Base-by-base conservation (phyloP, 2,113 vertebrate genomes). In the Scortum barcoo region DNA sequence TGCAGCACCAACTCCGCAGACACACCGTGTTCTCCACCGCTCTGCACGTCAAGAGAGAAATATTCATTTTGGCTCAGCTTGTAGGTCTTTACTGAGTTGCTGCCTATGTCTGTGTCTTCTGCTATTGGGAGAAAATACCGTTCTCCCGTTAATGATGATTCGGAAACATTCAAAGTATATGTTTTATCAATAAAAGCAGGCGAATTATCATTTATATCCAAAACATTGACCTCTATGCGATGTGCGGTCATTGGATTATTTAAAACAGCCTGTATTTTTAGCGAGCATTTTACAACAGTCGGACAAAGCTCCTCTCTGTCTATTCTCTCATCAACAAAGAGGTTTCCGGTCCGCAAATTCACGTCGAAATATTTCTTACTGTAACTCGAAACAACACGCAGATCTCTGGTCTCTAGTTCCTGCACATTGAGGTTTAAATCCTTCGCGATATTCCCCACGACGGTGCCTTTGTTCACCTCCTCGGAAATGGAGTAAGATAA, bases 131-230 rank as follows among this genome's bases (percentile, higher is more conserved):
- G n/a, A n/a, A n/a, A n/a, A 51, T 90, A 87, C 3, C 86, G 69
- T 8, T 92, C 88, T 1, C 92, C 92, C 0, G 70, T n/a, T 3
- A 53, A 61, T 0, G 50, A 5, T 0, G 76, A 81, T 69, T 93
- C 92, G 0, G 63, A 85, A 0, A 93, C 85, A 9, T 92, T 81
- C 0, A 88, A 77, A 1, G 22, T 12, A 46, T 81, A 57, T 0
- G 53, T 36, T 0, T 58, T 19, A 28, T 91, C 83, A 1, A 60
- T 44, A 26, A 95, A 95, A 22, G 30, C 58, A 2, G 94, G 94
- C 1, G 90, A 79, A 63, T 95, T 93, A 20, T 95, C 94, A 17
- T 95, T 95, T 40, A 93, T 81, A 73, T 95, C 94, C 13, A 93
- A 63, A 65, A 95, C 81, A 9, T 71, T 86, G 0, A 95, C 74